phyloP scores from a whole-genome alignment of 2,113 vertebrate species.

The Stercorarius parasiticus region DNA sequence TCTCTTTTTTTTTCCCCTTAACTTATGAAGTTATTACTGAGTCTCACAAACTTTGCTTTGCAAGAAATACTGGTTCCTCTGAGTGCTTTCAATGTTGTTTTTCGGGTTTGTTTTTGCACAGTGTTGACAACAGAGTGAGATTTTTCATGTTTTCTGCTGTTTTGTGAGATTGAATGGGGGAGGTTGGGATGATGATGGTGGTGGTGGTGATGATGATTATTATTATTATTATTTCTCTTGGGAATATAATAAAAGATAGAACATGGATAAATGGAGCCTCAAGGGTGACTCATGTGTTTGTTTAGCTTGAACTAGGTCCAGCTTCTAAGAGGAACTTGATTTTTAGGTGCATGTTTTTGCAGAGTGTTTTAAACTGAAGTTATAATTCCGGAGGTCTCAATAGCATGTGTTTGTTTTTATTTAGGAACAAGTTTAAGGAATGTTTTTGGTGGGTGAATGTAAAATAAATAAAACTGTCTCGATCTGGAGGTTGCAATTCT shows the following conservation, averaged over 20 bases:
- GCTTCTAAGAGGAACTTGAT: constrained; percentile 11
- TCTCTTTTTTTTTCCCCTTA: neutral
- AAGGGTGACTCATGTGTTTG: constrained; percentile 42
- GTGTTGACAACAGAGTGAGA: neutral
- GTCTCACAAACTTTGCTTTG: neutral
- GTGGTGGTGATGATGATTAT: neutral
- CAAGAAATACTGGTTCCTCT: neutral
- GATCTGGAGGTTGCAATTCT: neutral
- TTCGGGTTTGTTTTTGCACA: neutral
- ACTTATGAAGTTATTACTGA: neutral
- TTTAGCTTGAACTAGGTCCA: constrained; percentile 53
- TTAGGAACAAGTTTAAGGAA: constrained; percentile 13
- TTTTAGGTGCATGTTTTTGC: constrained; percentile 39
- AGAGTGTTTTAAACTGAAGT: neutral
- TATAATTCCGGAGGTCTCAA: neutral
- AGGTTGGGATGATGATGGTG: neutral
- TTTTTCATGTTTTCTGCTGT: constrained; percentile 8
- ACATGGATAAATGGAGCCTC: constrained; percentile 15
- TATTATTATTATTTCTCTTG: constrained; percentile 11
- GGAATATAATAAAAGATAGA: constrained; percentile 34
- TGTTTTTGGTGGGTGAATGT: constrained; percentile 10
- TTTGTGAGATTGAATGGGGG: neutral
- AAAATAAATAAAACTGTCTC: neutral
- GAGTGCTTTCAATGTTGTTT: neutral
- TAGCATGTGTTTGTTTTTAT: constrained; percentile 47